phyloP scores from a whole-genome alignment of 2,797 vertebrate species.

The Florisuga fusca region DNA sequence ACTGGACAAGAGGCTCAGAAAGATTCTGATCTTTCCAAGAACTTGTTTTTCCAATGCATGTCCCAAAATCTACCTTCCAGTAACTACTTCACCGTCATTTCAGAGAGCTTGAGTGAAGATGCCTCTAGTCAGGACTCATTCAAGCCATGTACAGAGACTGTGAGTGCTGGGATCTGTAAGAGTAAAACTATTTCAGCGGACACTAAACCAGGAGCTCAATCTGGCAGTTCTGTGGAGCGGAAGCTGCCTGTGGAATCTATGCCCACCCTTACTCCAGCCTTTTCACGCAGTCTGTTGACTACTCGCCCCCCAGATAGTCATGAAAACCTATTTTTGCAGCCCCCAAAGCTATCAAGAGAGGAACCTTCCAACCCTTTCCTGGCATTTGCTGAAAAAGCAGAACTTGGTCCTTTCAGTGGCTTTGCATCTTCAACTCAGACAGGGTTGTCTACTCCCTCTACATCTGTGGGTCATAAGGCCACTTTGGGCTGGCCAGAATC shows the following conservation, averaged over 20 bases:
- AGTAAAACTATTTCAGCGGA: conserved; percentile 81
- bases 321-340: conserved; percentile 96
- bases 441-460: conserved; percentile 63
- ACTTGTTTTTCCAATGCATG: conserved; percentile 99
- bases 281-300: conserved; percentile 85
- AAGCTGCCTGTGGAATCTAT: conserved; percentile 84
- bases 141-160: conserved; percentile 84
- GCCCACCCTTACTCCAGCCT: conserved; percentile 88
- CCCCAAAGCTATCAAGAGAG: conserved; percentile 87
- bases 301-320: conserved; percentile 87
- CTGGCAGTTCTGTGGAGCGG: conserved; percentile 82
- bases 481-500: conserved; percentile 80
- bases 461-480: conserved; percentile 75
- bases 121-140: conserved; percentile 86
- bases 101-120: conserved; percentile 90
- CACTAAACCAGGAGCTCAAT: conserved; percentile 85
- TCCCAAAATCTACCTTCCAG: conserved; percentile 89
- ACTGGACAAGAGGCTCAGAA: conserved; percentile 83
- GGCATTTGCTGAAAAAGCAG: conserved; percentile 88
- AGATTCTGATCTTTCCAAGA: conserved; percentile 88
- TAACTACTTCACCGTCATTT: conserved; percentile 93
- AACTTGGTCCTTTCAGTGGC: conserved; percentile 88
- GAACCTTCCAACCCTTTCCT: conserved; percentile 95
- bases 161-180: conserved; percentile 78
- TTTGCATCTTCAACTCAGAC: conserved; percentile 81